Evolutionary conservation across 1,140 invertebrate genomes (phyloP), one percentile per base, ranked within the genome.

Genomic region (Drosophila malerkotliana): DNA sequence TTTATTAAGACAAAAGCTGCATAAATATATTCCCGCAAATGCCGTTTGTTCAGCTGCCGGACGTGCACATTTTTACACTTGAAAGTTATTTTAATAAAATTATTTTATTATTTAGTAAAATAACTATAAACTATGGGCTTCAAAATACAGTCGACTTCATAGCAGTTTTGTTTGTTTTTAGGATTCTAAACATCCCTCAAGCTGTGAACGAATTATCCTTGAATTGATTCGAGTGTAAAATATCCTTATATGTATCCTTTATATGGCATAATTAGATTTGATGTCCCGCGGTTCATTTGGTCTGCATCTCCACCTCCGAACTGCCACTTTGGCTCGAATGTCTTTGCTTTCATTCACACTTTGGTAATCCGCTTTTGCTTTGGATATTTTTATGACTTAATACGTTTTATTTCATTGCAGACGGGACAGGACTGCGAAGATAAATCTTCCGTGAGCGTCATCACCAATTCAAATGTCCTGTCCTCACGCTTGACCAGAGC

Each of bases 1-100:
- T 82, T 85, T 85, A 85, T 85, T 85, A 85, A 85, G 87, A 85
- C 82, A 85, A 85, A 87, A 87, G 83, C 82, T 68, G 82, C 82
- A 85, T 82, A 82, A 82, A 85, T 85, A 87, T 64, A 61, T 74
- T 54, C 30, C 4, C 21, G 26, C 58, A 45, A 56, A 69, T 48
- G 34, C 10, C 69, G 32, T 69, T 81, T 63, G 44, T 58, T 51
- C 76, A 79, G 75, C 76, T 77, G 66, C 80, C 80, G 56, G 67
- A 72, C 81, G 64, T 77, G 73, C 49, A 77, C 24, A 57, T 66
- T 49, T 63, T 34, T 69, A 59, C 63, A 67, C 58, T 30, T 18
- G 9, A 49, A 1, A 12, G 5, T 48, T 37, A 7, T 47, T 12
- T 47, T 24, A 4, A 21, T 47, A 4, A 47, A 12, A 37, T 4